A percentile compares a stretch with the other conserved stretches of the same genome.
phyloP scores from a whole-genome alignment of 2,888 invertebrate species.

The Dysmachus trigonus region DNA sequence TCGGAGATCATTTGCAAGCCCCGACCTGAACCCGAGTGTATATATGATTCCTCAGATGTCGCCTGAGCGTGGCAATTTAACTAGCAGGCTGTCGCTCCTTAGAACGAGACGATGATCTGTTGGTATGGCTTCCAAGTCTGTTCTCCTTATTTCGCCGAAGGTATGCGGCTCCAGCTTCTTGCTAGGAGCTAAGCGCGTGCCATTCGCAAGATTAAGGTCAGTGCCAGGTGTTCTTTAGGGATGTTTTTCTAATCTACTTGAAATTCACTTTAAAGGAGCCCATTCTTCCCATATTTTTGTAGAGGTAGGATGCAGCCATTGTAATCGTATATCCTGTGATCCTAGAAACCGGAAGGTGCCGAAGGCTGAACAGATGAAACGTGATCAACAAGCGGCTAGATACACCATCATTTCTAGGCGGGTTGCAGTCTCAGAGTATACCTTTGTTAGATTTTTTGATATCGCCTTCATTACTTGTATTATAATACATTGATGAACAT shows the following conservation, averaged over 20 bases:
- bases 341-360: constrained; percentile 25
- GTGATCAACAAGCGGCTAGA: constrained; percentile 43
- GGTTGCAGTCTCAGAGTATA: neutral
- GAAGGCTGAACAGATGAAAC: constrained; percentile 44
- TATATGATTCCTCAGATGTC: neutral
- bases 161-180: constrained; percentile 31
- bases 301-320: neutral
- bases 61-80: neutral
- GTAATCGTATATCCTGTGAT: neutral
- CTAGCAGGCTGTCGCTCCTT: neutral
- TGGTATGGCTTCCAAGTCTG: neutral
- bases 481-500: too few relatives aligned
- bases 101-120: neutral
- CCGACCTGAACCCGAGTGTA: constrained; percentile 14
- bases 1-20: constrained; percentile 38
- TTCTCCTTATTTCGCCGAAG: neutral
- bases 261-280: constrained; percentile 10
- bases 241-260: constrained; percentile 32
- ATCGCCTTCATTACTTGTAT: too few relatives aligned
- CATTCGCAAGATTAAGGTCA: constrained; percentile 48
- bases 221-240: constrained; percentile 44
- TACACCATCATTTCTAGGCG: neutral
- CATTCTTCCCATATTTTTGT: neutral
- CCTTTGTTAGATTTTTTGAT: neutral
- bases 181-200: constrained; percentile 46